Conservation (phyloP, 2,888 invertebrate species). For the Synergus japonicus region DNA sequence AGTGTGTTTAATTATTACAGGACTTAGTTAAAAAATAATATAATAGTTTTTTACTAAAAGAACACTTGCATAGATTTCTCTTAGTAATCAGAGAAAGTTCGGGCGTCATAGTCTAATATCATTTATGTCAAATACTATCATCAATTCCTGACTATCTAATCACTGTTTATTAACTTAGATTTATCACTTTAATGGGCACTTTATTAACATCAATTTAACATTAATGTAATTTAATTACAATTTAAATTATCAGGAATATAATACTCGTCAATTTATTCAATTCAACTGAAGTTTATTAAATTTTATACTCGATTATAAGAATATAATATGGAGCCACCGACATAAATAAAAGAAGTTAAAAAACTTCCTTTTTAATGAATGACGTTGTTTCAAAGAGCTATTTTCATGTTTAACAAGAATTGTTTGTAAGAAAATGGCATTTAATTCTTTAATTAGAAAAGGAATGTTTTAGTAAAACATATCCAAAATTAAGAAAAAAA, state of each 20-base stretch:
- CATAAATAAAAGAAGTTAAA: too few relatives aligned
- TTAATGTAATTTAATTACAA: background rate
- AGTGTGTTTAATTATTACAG: background rate
- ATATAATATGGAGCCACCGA: background rate
- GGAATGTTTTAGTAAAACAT: too few relatives aligned
- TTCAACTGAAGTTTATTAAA: background rate
- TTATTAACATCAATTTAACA: background rate
- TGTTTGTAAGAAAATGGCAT: too few relatives aligned
- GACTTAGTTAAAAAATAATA: background rate
- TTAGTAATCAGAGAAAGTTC: slow-evolving; percentile 8
- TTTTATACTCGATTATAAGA: background rate
- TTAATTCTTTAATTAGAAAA: too few relatives aligned
- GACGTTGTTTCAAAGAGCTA: too few relatives aligned
- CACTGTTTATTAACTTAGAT: background rate
- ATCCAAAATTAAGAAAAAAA: too few relatives aligned
- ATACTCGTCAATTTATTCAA: background rate
- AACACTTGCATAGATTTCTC: background rate
- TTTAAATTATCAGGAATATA: background rate
- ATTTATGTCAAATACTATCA: slow-evolving; percentile 5
- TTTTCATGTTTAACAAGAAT: too few relatives aligned
- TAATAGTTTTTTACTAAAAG: background rate
- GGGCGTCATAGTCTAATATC: background rate
- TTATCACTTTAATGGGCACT: background rate
- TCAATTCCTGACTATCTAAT: background rate
- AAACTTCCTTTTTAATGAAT: too few relatives aligned